Evolutionary conservation across 2,113 vertebrate species (phyloP), one percentile per base, ranked within the genome.

Genomic region (Cyrtonyx montezumae): DNA sequence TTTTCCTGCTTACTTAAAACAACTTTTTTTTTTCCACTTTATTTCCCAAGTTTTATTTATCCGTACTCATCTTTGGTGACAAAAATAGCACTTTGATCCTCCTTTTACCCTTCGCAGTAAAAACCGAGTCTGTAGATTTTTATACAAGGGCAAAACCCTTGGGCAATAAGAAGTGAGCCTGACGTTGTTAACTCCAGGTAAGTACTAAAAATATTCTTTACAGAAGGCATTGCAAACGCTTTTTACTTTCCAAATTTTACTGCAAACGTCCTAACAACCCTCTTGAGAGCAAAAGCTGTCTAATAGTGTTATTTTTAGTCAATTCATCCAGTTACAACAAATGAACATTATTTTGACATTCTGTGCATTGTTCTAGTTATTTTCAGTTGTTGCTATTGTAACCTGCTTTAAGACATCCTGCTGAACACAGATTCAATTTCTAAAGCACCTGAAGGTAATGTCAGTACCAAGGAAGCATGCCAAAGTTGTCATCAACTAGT

Each of bases 381-480:
- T 96, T 96, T 86, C 69, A 82, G 73, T 69, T 90, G 65, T 91
- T 94, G 81, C 55, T 86, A 30, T 74, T 96, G 94, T 92, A 96
- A 92, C 69, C 83, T 79, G 43, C 84, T 95, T 94, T 95, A 68
- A 96, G 90, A 88, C 80, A 77, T 68, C 70, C 9, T 65, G 51
- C 83, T 93, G 95, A 96, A 96, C 79, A 90, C 34, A 86, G 73
- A 93, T 80, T 86, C 74, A 87, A 40, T 97, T 97, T 97, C 84
- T 85, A 78, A 97, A 96, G 79, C 83, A 92, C 85, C 74, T 87
- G 71, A 48, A 95, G 92, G 46, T 82, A 95, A 32, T 96, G 78
- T 77, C 62, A 89, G 49, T 56, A 82, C 88, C 91, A 96, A 95
- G 91, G 48, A 76, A 84, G 51, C 51, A 59, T 55, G 49, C 20